Evolutionary conservation across 2,888 invertebrate species (phyloP).

Genomic region (Cheilosia grossa): DNA sequence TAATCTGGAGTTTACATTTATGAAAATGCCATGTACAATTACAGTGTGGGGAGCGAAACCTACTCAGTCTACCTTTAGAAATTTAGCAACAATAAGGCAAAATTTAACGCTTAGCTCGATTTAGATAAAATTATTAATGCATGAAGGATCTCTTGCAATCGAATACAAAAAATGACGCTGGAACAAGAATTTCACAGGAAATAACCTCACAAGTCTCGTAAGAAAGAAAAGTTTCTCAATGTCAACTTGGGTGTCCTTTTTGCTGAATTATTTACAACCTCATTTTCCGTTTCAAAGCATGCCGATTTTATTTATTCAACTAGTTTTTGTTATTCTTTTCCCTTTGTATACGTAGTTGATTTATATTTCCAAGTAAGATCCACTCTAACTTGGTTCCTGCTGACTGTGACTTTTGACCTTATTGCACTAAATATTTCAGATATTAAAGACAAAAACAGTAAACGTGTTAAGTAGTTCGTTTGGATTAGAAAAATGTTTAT

Average conservation of each 20-base stretch:
- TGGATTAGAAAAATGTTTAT: no score
- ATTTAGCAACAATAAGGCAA: not conserved
- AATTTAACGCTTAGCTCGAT: not conserved
- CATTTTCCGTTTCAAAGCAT: constrained; percentile 28
- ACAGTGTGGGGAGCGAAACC: not conserved
- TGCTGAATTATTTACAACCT: constrained; percentile 33
- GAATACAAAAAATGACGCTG: not conserved
- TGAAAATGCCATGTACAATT: not conserved
- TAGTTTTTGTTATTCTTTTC: constrained; percentile 3
- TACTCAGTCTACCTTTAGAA: no score
- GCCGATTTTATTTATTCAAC: constrained; percentile 29
- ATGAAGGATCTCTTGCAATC: not conserved
- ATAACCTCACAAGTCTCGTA: no score
- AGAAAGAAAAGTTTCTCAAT: no score
- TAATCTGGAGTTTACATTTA: not conserved
- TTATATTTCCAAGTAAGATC: not conserved
- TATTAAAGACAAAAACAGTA: no score
- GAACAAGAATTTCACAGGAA: not conserved
- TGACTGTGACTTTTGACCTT: no score
- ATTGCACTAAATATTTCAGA: no score
- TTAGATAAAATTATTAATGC: not conserved
- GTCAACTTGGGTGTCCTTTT: constrained; percentile 1
- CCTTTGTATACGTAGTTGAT: constrained; percentile 12
- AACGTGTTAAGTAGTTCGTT: no score
- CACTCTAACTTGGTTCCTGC: not conserved